Evolutionary conservation across 2,888 invertebrate species (phyloP), one percentile per base, ranked within the genome.

Genomic region (Lottia scabra): DNA sequence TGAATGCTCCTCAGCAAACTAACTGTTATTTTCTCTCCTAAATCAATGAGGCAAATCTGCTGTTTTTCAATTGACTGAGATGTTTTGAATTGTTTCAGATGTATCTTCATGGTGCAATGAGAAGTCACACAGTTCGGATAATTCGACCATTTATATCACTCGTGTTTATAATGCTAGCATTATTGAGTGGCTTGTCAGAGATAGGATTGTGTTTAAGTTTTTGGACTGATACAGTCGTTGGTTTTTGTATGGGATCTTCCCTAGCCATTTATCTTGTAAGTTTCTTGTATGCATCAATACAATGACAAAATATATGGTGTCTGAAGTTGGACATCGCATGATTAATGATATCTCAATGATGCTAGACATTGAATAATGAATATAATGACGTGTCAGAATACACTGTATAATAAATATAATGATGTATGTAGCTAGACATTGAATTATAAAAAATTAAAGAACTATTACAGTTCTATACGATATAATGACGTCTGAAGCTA

Each of bases 171-270:
- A 88, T 90, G 76, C 79, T 90, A 65, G 84, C 90, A 30, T 76
- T 91, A 43, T 81, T 91, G 73, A 89, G 89, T 81, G 89, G 90
- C 6, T 86, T 90, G 72, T 85, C 89, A 16, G 85, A 90, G 56
- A 87, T 89, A 68, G 89, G 89, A 38, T 87, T 86, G 6, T 87
- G 89, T 77, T 86, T 87, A 72, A 89, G 89, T 73, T 88, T 89
- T 79, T 90, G 90, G 90, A 84, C 88, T 12, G 91, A 91, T 75
- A 86, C 91, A 45, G 85, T 88, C 75, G 89, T 87, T 15, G 91
- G 91, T 27, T 89, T 88, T 84, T 80, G 83, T 26, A 85, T 90
- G 56, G 91, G 91, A n/a, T 76, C 85, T 45, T 75, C 83, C 62
- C 84, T 90, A 72, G 90, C 90, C 13, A 75, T 88, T 46, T 91